These are phyloP conservation scores for Octopus sinensis DNA, from an alignment of 1,140 invertebrate species.

Conservation along the genomic window DNA sequence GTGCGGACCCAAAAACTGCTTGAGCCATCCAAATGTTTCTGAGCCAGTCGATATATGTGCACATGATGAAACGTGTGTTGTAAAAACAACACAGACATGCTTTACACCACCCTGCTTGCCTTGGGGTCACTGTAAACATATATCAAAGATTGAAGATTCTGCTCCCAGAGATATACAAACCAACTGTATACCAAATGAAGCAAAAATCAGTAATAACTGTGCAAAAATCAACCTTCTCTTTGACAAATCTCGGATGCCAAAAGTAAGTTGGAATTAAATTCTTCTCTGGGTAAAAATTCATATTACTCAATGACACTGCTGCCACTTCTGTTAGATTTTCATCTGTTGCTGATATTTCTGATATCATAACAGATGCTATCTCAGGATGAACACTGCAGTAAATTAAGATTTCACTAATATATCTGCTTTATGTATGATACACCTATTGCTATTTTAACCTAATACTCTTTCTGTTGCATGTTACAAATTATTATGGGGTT, in stretches of 20 bases:
- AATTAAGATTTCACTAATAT: no score
- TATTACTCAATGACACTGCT: no score
- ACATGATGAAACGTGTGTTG: constrained; percentile 44
- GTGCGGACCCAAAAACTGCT: constrained; percentile 54
- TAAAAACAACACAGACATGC: constrained; percentile 62
- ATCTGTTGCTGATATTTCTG: no score
- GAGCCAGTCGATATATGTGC: constrained; percentile 39
- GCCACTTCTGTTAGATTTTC: no score
- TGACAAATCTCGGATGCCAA: constrained; percentile 63
- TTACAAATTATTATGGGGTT: no score
- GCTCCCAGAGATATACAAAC: constrained; percentile 71
- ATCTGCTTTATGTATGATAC: no score
- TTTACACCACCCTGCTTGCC: constrained; percentile 73
- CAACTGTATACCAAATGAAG: constrained; percentile 77
- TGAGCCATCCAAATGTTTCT: constrained; percentile 44
- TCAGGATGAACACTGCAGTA: no score
- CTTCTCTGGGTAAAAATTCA: no score
- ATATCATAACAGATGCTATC: no score
- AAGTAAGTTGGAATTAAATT: constrained; percentile 37
- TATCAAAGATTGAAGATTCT: constrained; percentile 71
- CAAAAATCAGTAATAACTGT: constrained; percentile 68
- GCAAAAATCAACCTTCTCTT: constrained; percentile 72
- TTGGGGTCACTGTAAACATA: constrained; percentile 76
- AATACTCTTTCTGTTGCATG: no score
- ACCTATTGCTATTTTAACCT: no score